phyloP scores from a whole-genome alignment of 2,797 vertebrate genomes.

The Myotis pilosus region DNA sequence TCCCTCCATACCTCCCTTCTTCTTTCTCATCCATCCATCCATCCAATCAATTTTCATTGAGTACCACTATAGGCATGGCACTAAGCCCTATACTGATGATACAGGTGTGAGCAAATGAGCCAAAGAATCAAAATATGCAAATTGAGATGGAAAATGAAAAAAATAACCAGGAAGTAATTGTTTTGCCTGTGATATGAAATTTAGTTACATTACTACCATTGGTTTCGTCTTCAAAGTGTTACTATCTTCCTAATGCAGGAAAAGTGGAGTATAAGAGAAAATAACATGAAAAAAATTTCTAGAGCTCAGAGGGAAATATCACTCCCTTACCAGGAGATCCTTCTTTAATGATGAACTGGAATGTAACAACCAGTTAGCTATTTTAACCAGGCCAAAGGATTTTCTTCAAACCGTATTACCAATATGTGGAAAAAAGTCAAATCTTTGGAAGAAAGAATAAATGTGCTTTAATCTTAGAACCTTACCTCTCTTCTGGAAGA shows the following conservation, averaged over 20 bases:
- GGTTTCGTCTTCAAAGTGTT: slow-evolving; percentile 37
- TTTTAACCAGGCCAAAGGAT: not conserved
- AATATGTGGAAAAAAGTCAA: slow-evolving; percentile 25
- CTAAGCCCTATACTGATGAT: not conserved
- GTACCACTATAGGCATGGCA: not conserved
- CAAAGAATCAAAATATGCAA: slow-evolving; percentile 7
- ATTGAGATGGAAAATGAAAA: not conserved
- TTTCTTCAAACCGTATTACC: not conserved
- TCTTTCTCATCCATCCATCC: not conserved
- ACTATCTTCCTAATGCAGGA: slow-evolving; percentile 10
- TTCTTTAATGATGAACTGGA: slow-evolving; percentile 12
- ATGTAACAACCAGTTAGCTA: not conserved
- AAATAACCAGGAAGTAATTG: slow-evolving; percentile 23
- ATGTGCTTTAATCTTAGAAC: not conserved
- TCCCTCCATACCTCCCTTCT: no score
- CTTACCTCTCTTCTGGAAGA: slow-evolving; percentile 95
- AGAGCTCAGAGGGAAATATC: not conserved
- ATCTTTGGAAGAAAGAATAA: slow-evolving; percentile 26
- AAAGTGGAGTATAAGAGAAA: slow-evolving; percentile 26
- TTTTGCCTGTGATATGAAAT: not conserved
- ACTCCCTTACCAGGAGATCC: not conserved
- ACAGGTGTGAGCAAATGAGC: not conserved
- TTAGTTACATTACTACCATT: slow-evolving; percentile 3
- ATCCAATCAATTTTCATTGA: not conserved
- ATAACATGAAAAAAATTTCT: not conserved